Base-by-base conservation (phyloP, 1,140 invertebrate species). In the Polypedilum pembai region DNA sequence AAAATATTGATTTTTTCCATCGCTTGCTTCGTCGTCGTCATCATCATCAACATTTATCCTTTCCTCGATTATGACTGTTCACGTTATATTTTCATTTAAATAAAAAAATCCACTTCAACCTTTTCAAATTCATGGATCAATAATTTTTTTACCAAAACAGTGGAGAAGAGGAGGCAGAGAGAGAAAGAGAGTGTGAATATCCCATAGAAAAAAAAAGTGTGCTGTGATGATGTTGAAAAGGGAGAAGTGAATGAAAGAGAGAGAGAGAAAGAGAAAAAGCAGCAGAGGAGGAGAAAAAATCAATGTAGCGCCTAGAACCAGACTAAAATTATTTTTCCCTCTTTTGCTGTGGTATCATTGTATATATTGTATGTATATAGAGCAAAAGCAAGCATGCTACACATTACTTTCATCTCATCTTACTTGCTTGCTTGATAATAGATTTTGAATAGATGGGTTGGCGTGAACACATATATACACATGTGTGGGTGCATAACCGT, bases 1-100 rank as follows among this genome's bases (percentile, higher is more conserved):
- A 56, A 15, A 56, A 56, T 56, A 56, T 56, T 56, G 45, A 56
- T 56, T 56, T 56, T 56, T n/a, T 56, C 24, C 45, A 56, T 56
- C 12, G n/a, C 45, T 56, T 56, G n/a, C 45, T 8, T 56, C 45
- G n/a, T 56, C 45, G 24, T 33, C 24, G 5, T 33, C 24, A 33
- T 33, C 24, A 33, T 33, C 24, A 33, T 33, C 24, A 33, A 3
- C 24, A 33, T 33, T 5, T 33, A 56, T 56, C 45, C 45, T 56
- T 56, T 56, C 45, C 45, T 56, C 12, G n/a, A 56, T 56, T 56
- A 12, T 56, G 45, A 33, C 24, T 33, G 24, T 33, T 3, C 24
- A 33, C 24, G 24, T 33, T 33, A 3, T 33, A 33, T 1, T 33
- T 33, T 33, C 24, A 33, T 33, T 33, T 33, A 5, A 33, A 33